A percentile compares a stretch with the other conserved stretches of the same genome.
Evolutionary conservation across 2,113 vertebrate species (phyloP).

Genomic region (Shinisaurus crocodilurus): DNA sequence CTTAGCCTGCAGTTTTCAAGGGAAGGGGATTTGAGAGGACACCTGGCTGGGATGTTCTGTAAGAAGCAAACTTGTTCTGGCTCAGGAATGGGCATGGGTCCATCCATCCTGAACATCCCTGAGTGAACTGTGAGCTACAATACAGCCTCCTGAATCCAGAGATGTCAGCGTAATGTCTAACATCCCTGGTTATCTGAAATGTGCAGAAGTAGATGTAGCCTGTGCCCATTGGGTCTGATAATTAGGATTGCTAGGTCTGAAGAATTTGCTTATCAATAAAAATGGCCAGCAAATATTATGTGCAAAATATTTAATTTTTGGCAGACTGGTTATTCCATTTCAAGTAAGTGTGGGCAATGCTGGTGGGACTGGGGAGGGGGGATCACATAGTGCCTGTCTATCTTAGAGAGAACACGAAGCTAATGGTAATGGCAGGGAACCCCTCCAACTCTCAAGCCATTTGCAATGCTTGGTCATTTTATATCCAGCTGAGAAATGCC

Average conservation of each 20-base stretch:
- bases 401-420: background rate
- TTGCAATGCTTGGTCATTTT: background rate
- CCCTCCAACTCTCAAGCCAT: background rate
- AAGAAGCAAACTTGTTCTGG: background rate
- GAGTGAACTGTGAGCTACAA: background rate
- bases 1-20: rapidly evolving
- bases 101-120: background rate
- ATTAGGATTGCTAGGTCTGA: slow-evolving; percentile 9
- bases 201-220: background rate
- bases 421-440: background rate
- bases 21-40: rapidly evolving
- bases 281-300: slow-evolving; percentile 3
- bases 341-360: background rate
- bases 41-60: background rate
- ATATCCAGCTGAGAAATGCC: background rate
- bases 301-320: background rate
- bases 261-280: slow-evolving; percentile 1
- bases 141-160: background rate
- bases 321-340: background rate
- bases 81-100: background rate
- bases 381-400: background rate
- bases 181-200: background rate
- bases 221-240: slow-evolving; percentile 11
- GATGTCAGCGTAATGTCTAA: background rate
- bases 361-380: background rate